These are phyloP conservation scores for Ficedula albicollis DNA, from an alignment of 2,797 vertebrate species.

Conservation along the genomic window DNA sequence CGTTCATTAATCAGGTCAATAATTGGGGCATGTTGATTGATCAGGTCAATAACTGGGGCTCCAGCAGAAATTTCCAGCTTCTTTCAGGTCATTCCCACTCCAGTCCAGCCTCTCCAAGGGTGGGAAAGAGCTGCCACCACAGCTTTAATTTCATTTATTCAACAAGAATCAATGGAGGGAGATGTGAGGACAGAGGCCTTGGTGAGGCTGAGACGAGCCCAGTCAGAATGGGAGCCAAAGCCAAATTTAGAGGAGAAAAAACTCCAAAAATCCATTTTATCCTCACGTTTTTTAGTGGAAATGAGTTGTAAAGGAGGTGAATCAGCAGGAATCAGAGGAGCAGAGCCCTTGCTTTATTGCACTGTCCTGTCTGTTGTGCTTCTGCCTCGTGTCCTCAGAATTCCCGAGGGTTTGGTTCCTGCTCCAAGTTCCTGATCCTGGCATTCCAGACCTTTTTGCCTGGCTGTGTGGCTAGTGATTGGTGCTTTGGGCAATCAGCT, in stretches of 20 bases:
- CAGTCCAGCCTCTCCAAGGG: neutral
- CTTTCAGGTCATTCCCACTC: neutral
- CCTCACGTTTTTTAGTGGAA: neutral
- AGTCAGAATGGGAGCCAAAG: fast-evolving
- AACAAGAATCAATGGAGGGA: neutral
- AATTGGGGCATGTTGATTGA: neutral
- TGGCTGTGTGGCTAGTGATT: conserved; percentile 91
- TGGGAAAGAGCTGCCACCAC: neutral
- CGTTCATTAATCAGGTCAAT: too few species aligned
- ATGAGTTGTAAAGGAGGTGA: neutral
- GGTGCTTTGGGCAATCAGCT: conserved; percentile 84
- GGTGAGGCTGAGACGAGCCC: fast-evolving
- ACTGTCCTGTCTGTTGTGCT: fast-evolving
- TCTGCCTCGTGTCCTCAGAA: neutral
- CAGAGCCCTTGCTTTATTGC: fast-evolving
- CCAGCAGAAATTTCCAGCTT: neutral
- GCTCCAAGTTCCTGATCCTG: neutral
- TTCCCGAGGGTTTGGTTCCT: fast-evolving
- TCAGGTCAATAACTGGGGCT: neutral
- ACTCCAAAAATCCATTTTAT: neutral
- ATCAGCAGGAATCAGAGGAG: neutral
- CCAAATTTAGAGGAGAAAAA: neutral
- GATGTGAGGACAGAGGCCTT: neutral
- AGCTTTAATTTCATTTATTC: neutral
- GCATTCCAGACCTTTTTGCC: conserved; percentile 71